phyloP scores from a whole-genome alignment of 35 echinoderm and acorn worm genomes.

The Apostichopus japonicus region DNA sequence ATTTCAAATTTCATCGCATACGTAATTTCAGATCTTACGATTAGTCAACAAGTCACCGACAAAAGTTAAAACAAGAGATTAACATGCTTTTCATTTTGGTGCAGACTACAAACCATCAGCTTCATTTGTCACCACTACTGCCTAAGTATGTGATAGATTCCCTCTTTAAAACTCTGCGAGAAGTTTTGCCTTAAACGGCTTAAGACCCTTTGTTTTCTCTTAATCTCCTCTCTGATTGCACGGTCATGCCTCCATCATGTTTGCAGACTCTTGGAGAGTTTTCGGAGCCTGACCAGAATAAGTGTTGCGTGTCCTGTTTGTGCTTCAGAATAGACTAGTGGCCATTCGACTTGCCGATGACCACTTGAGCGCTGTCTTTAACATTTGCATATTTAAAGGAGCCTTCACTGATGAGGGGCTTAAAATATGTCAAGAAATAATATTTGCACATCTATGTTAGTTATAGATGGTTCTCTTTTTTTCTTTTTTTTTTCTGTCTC shows the following conservation, averaged over 20 bases:
- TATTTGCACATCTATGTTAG: too few relatives aligned
- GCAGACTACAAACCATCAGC: too few relatives aligned
- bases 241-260: slow-evolving; percentile 21
- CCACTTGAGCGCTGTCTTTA: neutral
- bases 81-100: too few relatives aligned
- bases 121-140: too few relatives aligned
- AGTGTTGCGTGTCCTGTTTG: neutral
- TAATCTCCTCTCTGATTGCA: slow-evolving; percentile 20
- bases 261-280: slow-evolving; percentile 22
- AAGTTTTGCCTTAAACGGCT: neutral
- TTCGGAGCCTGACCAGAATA: slow-evolving; percentile 40
- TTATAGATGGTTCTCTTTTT: too few relatives aligned
- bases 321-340: neutral
- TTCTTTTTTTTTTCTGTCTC: too few relatives aligned
- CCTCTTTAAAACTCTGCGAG: neutral
- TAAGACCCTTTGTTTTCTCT: neutral
- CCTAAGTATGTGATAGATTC: too few relatives aligned
- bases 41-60: too few relatives aligned
- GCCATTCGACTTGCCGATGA: neutral
- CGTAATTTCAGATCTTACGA: too few relatives aligned
- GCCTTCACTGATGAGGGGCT: neutral
- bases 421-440: too few relatives aligned
- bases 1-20: too few relatives aligned
- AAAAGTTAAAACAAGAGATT: too few relatives aligned
- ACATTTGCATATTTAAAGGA: slow-evolving; percentile 5